Evolutionary conservation across 2,113 vertebrate genomes (phyloP).

Genomic region (Mellivora capensis): DNA sequence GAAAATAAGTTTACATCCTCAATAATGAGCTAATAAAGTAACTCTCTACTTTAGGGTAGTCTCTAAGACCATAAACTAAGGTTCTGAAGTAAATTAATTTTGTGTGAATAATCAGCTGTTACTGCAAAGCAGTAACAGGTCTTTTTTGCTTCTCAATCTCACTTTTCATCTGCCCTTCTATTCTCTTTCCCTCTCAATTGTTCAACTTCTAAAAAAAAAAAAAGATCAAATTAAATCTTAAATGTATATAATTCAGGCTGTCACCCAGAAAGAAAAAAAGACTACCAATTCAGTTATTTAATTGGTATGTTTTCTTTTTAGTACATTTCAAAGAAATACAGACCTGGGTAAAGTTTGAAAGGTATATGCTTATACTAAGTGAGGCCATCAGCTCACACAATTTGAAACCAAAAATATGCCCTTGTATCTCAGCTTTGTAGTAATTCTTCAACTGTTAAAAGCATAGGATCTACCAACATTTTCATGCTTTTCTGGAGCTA

Average conservation of each 20-base stretch:
- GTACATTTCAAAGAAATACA: not conserved
- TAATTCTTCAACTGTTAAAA: not conserved
- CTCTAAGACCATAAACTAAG: constrained; percentile 5
- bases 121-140: not conserved
- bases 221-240: not conserved
- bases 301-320: not conserved
- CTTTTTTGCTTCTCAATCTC: not conserved
- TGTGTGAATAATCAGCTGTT: not conserved
- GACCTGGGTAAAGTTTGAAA: not conserved
- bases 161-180: not conserved
- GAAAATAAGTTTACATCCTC: constrained; percentile 12
- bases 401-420: not conserved
- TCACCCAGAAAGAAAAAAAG: not conserved
- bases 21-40: constrained; percentile 26
- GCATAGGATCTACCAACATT: not conserved
- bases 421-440: not conserved
- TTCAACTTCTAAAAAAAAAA: not conserved
- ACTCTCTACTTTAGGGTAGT: not conserved
- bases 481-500: not conserved
- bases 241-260: not conserved
- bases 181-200: not conserved
- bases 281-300: constrained; percentile 27
- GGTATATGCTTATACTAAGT: not conserved
- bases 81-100: not conserved
- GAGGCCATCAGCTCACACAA: not conserved